Evolutionary conservation across 2,113 vertebrate genomes (phyloP).

Genomic region (Patagioenas fasciata): DNA sequence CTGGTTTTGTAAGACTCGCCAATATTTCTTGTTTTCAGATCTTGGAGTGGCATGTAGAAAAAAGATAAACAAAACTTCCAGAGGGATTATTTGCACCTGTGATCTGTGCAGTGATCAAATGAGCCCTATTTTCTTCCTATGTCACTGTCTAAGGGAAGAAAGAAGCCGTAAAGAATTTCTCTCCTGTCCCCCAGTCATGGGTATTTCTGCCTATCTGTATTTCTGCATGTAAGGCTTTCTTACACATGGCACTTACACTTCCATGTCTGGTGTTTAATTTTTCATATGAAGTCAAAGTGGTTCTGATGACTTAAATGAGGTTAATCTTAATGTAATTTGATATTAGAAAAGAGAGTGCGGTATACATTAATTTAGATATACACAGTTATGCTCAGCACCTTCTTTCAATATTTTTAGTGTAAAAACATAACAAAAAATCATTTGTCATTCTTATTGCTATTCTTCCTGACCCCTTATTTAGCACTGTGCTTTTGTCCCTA

Average conservation of each 20-base stretch:
- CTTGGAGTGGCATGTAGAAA: neutral
- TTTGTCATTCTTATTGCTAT: neutral
- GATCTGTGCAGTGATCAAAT: too few relatives aligned
- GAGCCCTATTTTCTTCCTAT: neutral
- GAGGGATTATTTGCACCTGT: neutral
- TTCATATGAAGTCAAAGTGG: neutral
- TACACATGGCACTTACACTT: neutral
- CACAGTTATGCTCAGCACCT: neutral
- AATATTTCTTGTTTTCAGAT: neutral
- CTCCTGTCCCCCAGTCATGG: fast-evolving
- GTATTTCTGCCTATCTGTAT: neutral
- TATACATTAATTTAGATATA: neutral
- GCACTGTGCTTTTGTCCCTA: neutral
- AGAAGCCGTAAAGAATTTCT: fast-evolving
- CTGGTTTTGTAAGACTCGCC: neutral
- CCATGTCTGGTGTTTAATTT: neutral
- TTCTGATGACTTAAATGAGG: neutral
- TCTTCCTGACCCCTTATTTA: neutral
- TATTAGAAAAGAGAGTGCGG: fast-evolving
- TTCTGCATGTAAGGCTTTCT: neutral
- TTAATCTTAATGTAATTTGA: neutral
- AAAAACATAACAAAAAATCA: neutral
- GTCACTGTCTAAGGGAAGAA: neutral
- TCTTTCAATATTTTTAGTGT: neutral
- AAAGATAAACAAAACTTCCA: neutral